A percentile compares a stretch with the other conserved stretches of the same genome.
phyloP scores from a whole-genome alignment of 2,888 invertebrate species.

The Volucella zonaria region DNA sequence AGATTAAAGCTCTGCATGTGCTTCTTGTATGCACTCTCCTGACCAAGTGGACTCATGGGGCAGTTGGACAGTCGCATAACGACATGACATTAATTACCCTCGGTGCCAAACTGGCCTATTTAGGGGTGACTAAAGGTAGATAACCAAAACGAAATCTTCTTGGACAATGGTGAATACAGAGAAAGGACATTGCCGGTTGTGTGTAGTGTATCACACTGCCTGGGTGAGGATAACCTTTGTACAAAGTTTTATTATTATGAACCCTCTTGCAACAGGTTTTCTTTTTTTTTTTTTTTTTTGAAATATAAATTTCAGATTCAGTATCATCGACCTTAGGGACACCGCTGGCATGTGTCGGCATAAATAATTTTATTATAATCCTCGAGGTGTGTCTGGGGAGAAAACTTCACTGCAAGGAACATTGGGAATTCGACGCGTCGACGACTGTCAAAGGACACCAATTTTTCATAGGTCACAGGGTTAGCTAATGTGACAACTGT shows the following conservation, averaged over 20 bases:
- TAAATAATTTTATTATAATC: constrained; percentile 71
- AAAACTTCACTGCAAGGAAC: constrained; percentile 6
- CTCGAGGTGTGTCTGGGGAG: constrained; percentile 46
- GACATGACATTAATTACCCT: constrained; percentile 60
- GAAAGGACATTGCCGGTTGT: constrained; percentile 14
- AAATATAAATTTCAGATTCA: no score
- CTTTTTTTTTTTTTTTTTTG: no score
- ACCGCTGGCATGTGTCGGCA: constrained; percentile 20
- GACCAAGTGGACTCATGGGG: constrained; percentile 54
- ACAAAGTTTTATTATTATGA: background rate
- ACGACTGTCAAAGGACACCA: constrained; percentile 9
- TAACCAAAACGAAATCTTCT: constrained; percentile 11
- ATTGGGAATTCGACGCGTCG: constrained; percentile 24
- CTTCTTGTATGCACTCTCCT: constrained; percentile 1
- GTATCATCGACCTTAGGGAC: background rate
- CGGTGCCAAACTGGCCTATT: constrained; percentile 27
- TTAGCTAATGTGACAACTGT: constrained; percentile 40
- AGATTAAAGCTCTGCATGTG: constrained; percentile 46
- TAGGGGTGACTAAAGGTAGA: constrained; percentile 24
- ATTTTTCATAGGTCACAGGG: constrained; percentile 42
- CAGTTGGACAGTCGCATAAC: constrained; percentile 35
- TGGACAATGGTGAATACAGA: constrained; percentile 1
- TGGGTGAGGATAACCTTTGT: constrained; percentile 11
- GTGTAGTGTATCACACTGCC: background rate
- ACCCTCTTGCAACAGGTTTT: constrained; percentile 43